Base-by-base conservation (phyloP, 2,888 invertebrate genomes). In the Chydorus sphaericus region DNA sequence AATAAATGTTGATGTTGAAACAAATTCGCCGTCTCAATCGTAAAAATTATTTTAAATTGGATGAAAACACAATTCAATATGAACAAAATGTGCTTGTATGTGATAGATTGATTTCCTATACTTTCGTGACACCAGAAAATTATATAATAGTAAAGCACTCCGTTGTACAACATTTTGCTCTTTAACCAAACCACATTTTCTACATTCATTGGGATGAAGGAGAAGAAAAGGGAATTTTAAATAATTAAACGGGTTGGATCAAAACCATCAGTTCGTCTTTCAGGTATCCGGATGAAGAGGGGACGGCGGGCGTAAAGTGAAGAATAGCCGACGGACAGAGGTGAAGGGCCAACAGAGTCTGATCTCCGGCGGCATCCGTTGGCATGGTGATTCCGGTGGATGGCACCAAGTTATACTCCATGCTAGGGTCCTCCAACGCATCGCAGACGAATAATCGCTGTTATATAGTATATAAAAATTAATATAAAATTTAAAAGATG, bases 311-410 rank as follows among this genome's bases (percentile, higher is more conserved):
- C 33, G 78, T 76, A 70, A 92, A 89, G 58, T 79, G 80, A 55
- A 94, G 73, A 63, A 90, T 75, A 39, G 82, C 79, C 4, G 91
- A 85, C 38, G 93, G 93, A 62, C 87, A 85, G 59, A 94, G 73
- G 62, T 81, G 76, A 53, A 85, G 75, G 65, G 92, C 86, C 1
- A 81, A 77, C 65, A 96, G 75, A 48, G 83, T 82, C 64, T 79
- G 81, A 38, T 83, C 81, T 37, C 77, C 75, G 62, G 85, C 83
- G 23, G 76, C 20, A 7, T 44, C 76, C 4, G 85, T 49, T 14
- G 59, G 55, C 20, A 60, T 58, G 37, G 38, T 23, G 14, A 63
- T 63, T 18, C 64, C 62, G 20, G 64, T 16, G 3, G 44, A 28
- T 14, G 44, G 28, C 5, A 44, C 44, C 28, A 44, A 23, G 20